These are phyloP conservation scores for Tortricodes alternella DNA, from an alignment of 2,888 invertebrate species.

Conservation along the genomic window DNA sequence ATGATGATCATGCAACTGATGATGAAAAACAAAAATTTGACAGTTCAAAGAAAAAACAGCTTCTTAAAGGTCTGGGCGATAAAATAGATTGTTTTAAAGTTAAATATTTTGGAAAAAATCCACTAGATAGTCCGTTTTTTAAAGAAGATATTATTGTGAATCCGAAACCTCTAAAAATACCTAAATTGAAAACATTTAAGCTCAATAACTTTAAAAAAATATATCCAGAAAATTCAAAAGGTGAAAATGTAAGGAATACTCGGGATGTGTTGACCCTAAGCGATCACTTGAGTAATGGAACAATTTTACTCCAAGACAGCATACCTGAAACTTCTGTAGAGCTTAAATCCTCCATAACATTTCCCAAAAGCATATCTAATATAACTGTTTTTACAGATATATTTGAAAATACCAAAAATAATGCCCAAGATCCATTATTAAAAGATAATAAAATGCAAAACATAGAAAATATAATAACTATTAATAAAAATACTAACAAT, in stretches of 20 bases:
- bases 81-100: slow-evolving; percentile 89
- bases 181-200: slow-evolving; percentile 46
- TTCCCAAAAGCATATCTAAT: slow-evolving; percentile 22
- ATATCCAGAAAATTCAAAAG: slow-evolving; percentile 26
- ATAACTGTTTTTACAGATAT: slow-evolving; percentile 69
- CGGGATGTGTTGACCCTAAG: slow-evolving; percentile 43
- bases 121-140: slow-evolving; percentile 89
- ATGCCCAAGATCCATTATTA: slow-evolving; percentile 23
- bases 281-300: slow-evolving; percentile 44
- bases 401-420: slow-evolving; percentile 66
- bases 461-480: too few species aligned
- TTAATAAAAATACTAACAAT: slow-evolving; percentile 49
- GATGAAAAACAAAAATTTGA: slow-evolving; percentile 50
- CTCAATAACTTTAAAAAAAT: slow-evolving; percentile 33
- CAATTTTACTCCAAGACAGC: slow-evolving; percentile 37
- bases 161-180: slow-evolving; percentile 67
- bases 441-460: slow-evolving; percentile 37
- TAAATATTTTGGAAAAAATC: slow-evolving; percentile 89
- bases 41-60: slow-evolving; percentile 61
- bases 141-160: slow-evolving; percentile 77
- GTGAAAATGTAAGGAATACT: slow-evolving; percentile 29
- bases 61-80: slow-evolving; percentile 85
- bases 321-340: slow-evolving; percentile 35
- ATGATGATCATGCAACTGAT: slow-evolving; percentile 43
- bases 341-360: slow-evolving; percentile 29